Evolutionary conservation across 2,113 vertebrate genomes (phyloP), one percentile per base, ranked within the genome.

Genomic region (Ptilorrhoa leucosticta): DNA sequence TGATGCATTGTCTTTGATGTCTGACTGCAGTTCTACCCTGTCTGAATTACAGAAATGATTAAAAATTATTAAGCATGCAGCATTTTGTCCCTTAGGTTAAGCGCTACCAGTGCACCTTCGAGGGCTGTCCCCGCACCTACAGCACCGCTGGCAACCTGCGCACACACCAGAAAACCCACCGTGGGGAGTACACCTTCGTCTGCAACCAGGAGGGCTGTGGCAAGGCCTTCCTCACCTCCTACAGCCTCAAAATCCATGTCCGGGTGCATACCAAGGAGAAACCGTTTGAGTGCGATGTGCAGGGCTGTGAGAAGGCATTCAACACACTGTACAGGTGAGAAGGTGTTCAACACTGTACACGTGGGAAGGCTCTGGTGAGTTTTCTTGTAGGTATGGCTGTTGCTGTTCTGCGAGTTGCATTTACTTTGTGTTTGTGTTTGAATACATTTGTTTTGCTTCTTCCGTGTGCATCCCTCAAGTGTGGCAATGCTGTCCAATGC

Each of bases 181-280:
- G 99, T 10, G 99, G 99, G 35, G 99, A 99, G 84, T 99, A 99
- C 95, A 99, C 99, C 1, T 99, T 99, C 15, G 99, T 99, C 89
- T 99, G 99, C 96, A 99, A 99, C 91, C 99, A 99, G 58, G 98
- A 99, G 95, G 99, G 99, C 95, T 99, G 99, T 42, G 99, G 99
- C 91, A 99, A 99, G 95, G 99, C 99, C 97, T 99, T 99, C 95
- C 99, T 99, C 92, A 99, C 99, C 54, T 99, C 99, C 20, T 99
- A 99, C 98, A 99, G 99, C 97, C 99, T 99, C 96, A 99, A 99
- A 97, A 99, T 99, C 97, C 99, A 99, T 0, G 99, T 99, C 33
- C 98, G 99, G 12, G 99, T 99, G 91, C 99, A 99, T 98, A 99
- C 99, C 31, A 99, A 99, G 97, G 99, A 99, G 95, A 99, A 99